Conservation (phyloP, 2,113 vertebrate genomes). For the Lepidothrix coronata region DNA sequence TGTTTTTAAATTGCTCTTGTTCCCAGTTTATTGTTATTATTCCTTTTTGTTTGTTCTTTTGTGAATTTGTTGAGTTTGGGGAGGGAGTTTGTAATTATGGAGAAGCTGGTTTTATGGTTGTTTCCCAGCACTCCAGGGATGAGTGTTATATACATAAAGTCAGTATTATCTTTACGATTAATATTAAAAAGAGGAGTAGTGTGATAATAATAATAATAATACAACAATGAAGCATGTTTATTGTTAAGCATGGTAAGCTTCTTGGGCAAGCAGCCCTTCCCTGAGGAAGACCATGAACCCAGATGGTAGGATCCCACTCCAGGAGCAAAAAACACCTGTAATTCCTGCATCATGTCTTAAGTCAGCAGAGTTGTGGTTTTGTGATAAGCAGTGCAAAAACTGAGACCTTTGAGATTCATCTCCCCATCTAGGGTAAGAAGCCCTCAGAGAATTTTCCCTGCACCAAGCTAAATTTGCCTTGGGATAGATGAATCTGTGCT, state of each 20-base stretch:
- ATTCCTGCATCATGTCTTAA: background rate
- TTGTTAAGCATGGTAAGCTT: background rate
- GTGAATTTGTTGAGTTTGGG: background rate
- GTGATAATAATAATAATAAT: background rate
- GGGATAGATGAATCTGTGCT: background rate
- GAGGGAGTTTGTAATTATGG: background rate
- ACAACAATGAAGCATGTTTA: background rate
- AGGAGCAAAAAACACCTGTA: background rate
- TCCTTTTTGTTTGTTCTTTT: slow-evolving; percentile 21
- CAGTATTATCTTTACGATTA: background rate
- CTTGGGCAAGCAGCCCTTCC: background rate
- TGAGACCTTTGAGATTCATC: background rate
- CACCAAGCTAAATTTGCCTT: background rate
- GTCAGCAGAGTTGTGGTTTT: background rate
- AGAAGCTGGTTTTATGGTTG: background rate
- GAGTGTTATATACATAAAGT: background rate
- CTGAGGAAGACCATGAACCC: background rate
- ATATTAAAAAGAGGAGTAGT: background rate
- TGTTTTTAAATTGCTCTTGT: slow-evolving; percentile 17
- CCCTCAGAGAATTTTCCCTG: background rate
- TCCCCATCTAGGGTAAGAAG: background rate
- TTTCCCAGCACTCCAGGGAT: background rate
- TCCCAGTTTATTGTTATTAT: slow-evolving; percentile 15
- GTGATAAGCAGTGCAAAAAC: background rate
- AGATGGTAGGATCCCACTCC: background rate